These are phyloP conservation scores for Euplagia quadripunctaria DNA, from an alignment of 2,888 invertebrate genomes.

Conservation along the genomic window DNA sequence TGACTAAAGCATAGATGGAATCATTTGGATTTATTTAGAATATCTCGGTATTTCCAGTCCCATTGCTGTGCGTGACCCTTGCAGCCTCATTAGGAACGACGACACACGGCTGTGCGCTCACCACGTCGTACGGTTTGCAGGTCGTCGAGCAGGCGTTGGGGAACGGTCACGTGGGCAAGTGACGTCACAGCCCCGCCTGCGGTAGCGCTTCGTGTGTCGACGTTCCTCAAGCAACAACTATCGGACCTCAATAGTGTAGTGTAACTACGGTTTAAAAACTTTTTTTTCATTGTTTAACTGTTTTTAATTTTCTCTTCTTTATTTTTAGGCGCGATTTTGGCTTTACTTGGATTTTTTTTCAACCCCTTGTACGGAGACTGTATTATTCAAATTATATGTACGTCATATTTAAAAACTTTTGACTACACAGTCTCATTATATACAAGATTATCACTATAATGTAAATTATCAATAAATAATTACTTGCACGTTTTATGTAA, in stretches of 20 bases:
- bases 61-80: slow-evolving; percentile 61
- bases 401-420: slow-evolving; percentile 14
- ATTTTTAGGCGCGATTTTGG: slow-evolving; percentile 21
- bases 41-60: slow-evolving; percentile 28
- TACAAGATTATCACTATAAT: slow-evolving; percentile 25
- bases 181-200: slow-evolving; percentile 66
- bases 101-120: slow-evolving; percentile 84
- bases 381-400: slow-evolving; percentile 9
- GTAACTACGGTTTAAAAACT: slow-evolving; percentile 63
- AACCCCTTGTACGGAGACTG: not conserved
- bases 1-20: not conserved
- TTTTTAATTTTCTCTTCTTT: slow-evolving; percentile 20
- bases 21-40: not conserved
- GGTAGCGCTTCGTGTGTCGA: slow-evolving; percentile 82
- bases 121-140: slow-evolving; percentile 79
- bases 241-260: slow-evolving; percentile 86
- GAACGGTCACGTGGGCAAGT: slow-evolving; percentile 81
- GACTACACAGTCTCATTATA: slow-evolving; percentile 21
- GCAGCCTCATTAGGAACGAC: slow-evolving; percentile 84
- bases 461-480: slow-evolving; percentile 26
- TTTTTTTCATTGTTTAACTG: slow-evolving; percentile 47
- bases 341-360: slow-evolving; percentile 15
- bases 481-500: slow-evolving; percentile 37
- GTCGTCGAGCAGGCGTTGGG: slow-evolving; percentile 76
- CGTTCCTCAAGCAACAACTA: slow-evolving; percentile 82